Conservation (phyloP, 2,797 vertebrate species). For the Notolepis coatsorum region DNA sequence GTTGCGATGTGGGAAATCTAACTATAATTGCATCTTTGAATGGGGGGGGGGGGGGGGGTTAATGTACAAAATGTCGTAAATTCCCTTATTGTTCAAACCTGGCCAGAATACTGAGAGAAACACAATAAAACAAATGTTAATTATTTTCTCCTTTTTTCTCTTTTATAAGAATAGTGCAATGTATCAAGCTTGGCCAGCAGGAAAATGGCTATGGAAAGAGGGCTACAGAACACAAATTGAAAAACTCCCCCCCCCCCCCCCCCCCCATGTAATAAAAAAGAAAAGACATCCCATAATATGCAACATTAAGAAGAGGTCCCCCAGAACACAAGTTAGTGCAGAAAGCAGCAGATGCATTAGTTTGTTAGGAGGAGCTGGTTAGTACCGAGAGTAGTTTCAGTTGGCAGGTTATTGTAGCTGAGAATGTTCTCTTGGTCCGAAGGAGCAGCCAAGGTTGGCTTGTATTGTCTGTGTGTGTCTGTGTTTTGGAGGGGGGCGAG, state of each 20-base stretch:
- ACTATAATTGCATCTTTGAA: constrained; percentile 30
- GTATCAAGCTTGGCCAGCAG: constrained; percentile 64
- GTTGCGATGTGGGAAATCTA: constrained; percentile 35
- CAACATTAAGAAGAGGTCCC: constrained; percentile 52
- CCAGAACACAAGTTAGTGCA: constrained; percentile 83
- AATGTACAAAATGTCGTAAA: constrained; percentile 13
- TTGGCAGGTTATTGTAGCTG: constrained; percentile 86
- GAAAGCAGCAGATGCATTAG: constrained; percentile 86
- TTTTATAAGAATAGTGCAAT: constrained; percentile 69
- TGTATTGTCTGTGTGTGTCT: constrained; percentile 42
- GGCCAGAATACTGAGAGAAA: constrained; percentile 32
- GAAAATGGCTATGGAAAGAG: constrained; percentile 38
- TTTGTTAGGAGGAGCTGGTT: constrained; percentile 89
- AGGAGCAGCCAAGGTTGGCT: constrained; percentile 67
- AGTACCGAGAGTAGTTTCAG: constrained; percentile 83
- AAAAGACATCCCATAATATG: constrained; percentile 32
- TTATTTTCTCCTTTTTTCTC: constrained; percentile 13
- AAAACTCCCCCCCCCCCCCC: constrained; percentile 8
- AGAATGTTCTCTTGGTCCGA: constrained; percentile 82
- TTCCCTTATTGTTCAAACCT: constrained; percentile 48
- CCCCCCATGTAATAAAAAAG: constrained; percentile 23
- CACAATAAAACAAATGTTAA: constrained; percentile 39
- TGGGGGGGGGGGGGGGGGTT: constrained; percentile 9
- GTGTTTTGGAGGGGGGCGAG: constrained; percentile 1
- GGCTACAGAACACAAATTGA: constrained; percentile 30